These are phyloP conservation scores for Loriculus beryllinus DNA, from an alignment of 2,797 vertebrate species.

Conservation along the genomic window DNA sequence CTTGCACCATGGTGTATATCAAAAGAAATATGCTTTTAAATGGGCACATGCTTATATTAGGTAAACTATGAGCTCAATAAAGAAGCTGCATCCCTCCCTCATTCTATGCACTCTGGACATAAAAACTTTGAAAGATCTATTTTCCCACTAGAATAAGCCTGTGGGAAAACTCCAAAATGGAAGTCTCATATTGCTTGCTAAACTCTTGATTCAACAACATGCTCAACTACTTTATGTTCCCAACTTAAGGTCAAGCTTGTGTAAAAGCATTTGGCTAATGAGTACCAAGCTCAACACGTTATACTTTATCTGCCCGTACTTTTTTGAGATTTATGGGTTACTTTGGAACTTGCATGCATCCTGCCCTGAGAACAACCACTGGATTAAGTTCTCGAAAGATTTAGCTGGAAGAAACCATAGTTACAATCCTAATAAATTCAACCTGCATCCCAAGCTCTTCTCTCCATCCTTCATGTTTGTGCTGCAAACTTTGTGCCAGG, in stretches of 20 bases:
- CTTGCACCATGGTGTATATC: neutral
- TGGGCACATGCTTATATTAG: neutral
- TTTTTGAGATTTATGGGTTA: neutral
- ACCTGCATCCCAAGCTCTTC: neutral
- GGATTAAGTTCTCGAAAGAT: neutral
- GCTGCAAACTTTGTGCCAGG: neutral
- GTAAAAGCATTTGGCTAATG: neutral
- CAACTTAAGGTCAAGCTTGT: neutral
- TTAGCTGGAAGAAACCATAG: neutral
- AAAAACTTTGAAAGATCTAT: neutral
- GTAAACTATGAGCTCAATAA: neutral
- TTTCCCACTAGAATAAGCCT: neutral
- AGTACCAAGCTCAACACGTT: neutral
- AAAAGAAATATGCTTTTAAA: neutral
- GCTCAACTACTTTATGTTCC: neutral
- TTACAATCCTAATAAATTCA: neutral
- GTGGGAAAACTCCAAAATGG: neutral
- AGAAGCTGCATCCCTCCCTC: neutral
- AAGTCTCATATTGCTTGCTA: neutral
- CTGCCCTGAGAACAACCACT: neutral
- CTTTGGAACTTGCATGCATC: neutral
- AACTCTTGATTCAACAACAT: neutral
- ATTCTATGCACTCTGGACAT: neutral
- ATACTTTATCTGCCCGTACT: neutral
- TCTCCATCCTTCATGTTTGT: rapidly evolving